Conservation (phyloP, 1,140 invertebrate genomes). For the Apis laboriosa region DNA sequence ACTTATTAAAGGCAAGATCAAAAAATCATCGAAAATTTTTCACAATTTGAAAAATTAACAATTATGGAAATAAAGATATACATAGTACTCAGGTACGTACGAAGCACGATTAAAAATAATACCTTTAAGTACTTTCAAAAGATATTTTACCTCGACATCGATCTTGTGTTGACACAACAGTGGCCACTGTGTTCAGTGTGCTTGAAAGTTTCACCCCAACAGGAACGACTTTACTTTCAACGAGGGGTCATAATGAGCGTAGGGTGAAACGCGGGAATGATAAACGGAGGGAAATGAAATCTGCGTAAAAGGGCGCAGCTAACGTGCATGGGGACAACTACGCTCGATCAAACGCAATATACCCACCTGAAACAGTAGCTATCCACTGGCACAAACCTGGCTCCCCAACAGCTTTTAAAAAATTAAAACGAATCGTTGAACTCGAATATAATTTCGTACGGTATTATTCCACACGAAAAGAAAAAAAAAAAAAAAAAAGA, state of each 20-base stretch:
- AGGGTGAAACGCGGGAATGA: slow-evolving; percentile 2
- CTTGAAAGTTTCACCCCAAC: slow-evolving; percentile 33
- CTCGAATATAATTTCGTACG: slow-evolving; percentile 1
- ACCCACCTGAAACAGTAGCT: slow-evolving; percentile 11
- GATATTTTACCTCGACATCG: neutral
- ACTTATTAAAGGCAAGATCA: no score
- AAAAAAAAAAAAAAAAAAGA: neutral
- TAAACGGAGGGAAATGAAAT: slow-evolving; percentile 47
- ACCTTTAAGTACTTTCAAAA: neutral
- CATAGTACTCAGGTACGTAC: neutral
- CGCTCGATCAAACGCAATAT: slow-evolving; percentile 42
- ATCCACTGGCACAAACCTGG: neutral
- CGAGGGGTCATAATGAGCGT: slow-evolving; percentile 4
- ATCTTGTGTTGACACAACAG: neutral
- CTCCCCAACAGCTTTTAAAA: neutral
- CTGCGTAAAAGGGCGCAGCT: slow-evolving; percentile 52
- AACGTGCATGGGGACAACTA: slow-evolving; percentile 42
- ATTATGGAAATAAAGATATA: no score
- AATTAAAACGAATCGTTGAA: slow-evolving; percentile 16
- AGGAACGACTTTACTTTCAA: slow-evolving; percentile 13
- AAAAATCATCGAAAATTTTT: no score
- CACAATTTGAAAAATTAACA: no score
- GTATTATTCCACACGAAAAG: neutral
- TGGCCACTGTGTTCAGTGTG: slow-evolving; percentile 17
- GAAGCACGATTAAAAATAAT: neutral